phyloP scores from a whole-genome alignment of 2,888 invertebrate species.

The Bellardia pandia region DNA sequence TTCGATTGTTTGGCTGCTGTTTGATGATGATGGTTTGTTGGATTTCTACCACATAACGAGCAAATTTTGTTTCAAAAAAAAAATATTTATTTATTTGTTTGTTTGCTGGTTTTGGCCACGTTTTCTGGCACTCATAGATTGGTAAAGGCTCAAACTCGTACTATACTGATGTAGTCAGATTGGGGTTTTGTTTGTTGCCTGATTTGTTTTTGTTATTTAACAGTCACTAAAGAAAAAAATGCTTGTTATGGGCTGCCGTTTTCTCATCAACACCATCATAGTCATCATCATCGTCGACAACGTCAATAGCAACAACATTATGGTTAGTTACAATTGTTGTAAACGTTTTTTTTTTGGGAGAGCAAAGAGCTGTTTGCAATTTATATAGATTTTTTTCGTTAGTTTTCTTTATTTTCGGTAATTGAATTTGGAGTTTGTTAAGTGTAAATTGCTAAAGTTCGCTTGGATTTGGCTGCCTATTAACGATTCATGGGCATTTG shows the following conservation, averaged over 20 bases:
- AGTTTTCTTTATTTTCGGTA: slow-evolving; percentile 66
- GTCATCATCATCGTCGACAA: slow-evolving; percentile 30
- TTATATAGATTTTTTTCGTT: slow-evolving; percentile 56
- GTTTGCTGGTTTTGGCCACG: slow-evolving; percentile 31
- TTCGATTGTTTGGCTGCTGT: slow-evolving; percentile 27
- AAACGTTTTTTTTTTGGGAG: slow-evolving; percentile 17
- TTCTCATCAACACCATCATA: slow-evolving; percentile 71
- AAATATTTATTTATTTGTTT: slow-evolving; percentile 63
- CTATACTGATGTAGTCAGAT: slow-evolving; percentile 30
- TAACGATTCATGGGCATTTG: slow-evolving; percentile 60
- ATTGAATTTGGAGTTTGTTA: slow-evolving; percentile 72
- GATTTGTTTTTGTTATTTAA: slow-evolving; percentile 38
- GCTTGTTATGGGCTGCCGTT: slow-evolving; percentile 72
- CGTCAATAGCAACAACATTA: slow-evolving; percentile 58
- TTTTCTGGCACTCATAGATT: slow-evolving; percentile 1
- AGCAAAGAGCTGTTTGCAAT: slow-evolving; percentile 41
- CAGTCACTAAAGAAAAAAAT: slow-evolving; percentile 60
- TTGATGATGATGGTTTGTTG: slow-evolving; percentile 6
- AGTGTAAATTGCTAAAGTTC: slow-evolving; percentile 63
- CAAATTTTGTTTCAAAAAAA: slow-evolving; percentile 37
- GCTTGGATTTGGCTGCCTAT: slow-evolving; percentile 44
- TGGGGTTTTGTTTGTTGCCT: not conserved
- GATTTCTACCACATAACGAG: slow-evolving; percentile 51
- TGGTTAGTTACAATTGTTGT: slow-evolving; percentile 48
- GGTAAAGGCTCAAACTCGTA: not conserved